Evolutionary conservation across 1,140 invertebrate genomes (phyloP).

Genomic region (Ceratosolen solmsi): DNA sequence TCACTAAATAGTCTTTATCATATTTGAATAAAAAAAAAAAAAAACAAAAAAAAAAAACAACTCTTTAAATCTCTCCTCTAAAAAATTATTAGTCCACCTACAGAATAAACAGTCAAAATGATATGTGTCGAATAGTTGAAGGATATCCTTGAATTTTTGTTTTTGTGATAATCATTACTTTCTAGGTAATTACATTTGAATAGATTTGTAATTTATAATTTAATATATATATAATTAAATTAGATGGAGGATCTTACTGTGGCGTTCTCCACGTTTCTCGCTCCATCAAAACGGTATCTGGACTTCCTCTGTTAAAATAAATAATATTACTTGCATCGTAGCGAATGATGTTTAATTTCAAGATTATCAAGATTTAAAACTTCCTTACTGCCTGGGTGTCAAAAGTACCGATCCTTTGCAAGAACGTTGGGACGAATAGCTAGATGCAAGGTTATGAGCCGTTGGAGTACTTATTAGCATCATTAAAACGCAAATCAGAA

Average conservation of each 20-base stretch:
- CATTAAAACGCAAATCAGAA: conserved; percentile 64
- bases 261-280: conserved; percentile 65
- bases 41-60: no score
- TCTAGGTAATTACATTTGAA: no score
- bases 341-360: background rate
- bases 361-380: conserved; percentile 33
- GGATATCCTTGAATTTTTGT: no score
- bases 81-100: no score
- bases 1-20: no score
- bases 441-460: conserved; percentile 65
- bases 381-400: conserved; percentile 64
- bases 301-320: conserved; percentile 58
- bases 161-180: no score
- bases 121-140: no score
- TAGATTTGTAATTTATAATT: no score
- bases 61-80: no score
- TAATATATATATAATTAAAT: no score
- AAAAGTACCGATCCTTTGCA: conserved; percentile 58
- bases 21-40: no score
- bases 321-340: conserved; percentile 17
- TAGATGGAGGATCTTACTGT: conserved; percentile 58
- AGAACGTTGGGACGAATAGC: conserved; percentile 60
- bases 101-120: no score
- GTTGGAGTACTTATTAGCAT: conserved; percentile 69
- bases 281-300: conserved; percentile 63